Evolutionary conservation across 2,113 vertebrate genomes (phyloP), one percentile per base, ranked within the genome.

Genomic region (Cariama cristata): DNA sequence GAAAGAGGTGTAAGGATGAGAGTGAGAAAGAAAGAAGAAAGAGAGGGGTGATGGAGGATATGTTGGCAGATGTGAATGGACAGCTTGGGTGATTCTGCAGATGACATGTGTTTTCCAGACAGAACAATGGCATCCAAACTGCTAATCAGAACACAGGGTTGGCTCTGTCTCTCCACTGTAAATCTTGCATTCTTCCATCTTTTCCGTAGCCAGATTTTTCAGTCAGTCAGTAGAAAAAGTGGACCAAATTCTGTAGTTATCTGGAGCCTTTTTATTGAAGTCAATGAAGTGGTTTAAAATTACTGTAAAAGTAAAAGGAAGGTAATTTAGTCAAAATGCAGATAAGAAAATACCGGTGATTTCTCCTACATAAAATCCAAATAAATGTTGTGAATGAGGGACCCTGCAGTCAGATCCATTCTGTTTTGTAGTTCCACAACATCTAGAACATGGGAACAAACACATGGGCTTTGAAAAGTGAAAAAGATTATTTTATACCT

Each of bases 31-130:
- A 93, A 86, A 75, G 68, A 81, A 73, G 81, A 60, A 77, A 30
- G 83, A 93, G 79, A 3, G 55, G 69, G 87, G 71, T 93, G 93
- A 66, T 86, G 91, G 71, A 88, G 86, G 81, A 88, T 95, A 79
- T 88, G 79, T 75, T 95, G 95, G 96, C 94, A 95, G 95, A 95
- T 94, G 91, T 86, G 88, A 96, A 86, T 75, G 92, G 97, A 97
- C 97, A 97, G 95, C 95, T 96, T 97, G 93, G 97, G 96, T 94
- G 94, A 93, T 91, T 97, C 93, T 94, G 84, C 5, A 44, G 93
- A 63, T 96, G 94, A 96, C 94, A 95, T 96, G 96, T 97, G 95
- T 97, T 97, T 97, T 97, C 95, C 94, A 96, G 96, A 93, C 96
- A 96, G 95, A 96, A 96, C 89, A 97, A 96, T 95, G 94, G 94